These are phyloP conservation scores for Siphamia tubifer DNA, from an alignment of 2,113 vertebrate genomes.

Conservation along the genomic window DNA sequence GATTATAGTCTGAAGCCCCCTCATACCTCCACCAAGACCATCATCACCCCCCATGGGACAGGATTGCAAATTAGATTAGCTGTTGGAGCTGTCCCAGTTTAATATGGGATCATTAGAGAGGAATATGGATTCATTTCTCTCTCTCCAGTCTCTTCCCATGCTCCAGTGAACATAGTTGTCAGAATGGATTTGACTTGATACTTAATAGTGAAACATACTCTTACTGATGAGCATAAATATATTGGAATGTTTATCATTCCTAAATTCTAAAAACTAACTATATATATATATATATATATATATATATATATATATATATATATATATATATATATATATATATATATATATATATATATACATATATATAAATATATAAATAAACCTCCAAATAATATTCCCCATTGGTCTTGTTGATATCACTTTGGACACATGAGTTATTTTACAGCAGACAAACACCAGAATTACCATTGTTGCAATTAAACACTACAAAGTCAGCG, in stretches of 20 bases:
- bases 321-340: neutral
- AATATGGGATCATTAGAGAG: conserved; percentile 25
- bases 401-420: neutral
- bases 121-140: conserved; percentile 1
- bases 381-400: neutral
- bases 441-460: neutral
- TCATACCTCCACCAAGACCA: neutral
- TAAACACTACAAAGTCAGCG: too few species aligned
- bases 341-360: neutral
- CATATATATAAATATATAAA: neutral
- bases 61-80: conserved; percentile 28
- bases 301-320: neutral
- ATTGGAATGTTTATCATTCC: too few species aligned
- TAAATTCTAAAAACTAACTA: too few species aligned
- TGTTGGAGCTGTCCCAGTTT: conserved; percentile 20
- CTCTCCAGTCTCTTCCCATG: neutral
- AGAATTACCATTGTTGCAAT: too few species aligned
- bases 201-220: conserved; percentile 9
- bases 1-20: neutral
- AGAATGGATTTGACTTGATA: conserved; percentile 3
- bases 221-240: neutral
- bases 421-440: conserved; percentile 13
- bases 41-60: neutral
- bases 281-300: neutral
- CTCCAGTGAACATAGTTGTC: conserved; percentile 16